A percentile compares a stretch with the other conserved stretches of the same genome.
Conservation (phyloP, 2,888 invertebrate genomes). For the Morpho achilles region DNA sequence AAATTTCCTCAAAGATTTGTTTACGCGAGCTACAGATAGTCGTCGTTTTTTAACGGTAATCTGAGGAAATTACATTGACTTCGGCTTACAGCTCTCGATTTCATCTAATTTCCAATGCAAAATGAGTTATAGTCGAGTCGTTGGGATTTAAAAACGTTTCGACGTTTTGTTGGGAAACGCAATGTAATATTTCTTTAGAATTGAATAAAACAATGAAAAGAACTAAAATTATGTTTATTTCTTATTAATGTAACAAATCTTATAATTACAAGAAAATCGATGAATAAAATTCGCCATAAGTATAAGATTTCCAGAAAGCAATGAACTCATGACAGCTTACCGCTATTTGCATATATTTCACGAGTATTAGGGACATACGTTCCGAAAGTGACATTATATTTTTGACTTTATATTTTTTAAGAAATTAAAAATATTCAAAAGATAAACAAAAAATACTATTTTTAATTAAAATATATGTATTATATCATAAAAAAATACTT, state of each 20-base stretch:
- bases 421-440: too few relatives aligned
- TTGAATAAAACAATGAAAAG: too few relatives aligned
- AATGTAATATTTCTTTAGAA: too few relatives aligned
- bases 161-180: background rate
- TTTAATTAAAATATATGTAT: too few relatives aligned
- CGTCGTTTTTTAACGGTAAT: conserved; percentile 45
- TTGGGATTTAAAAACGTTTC: background rate
- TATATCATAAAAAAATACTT: too few relatives aligned
- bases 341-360: conserved; percentile 12
- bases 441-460: too few relatives aligned
- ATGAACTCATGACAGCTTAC: conserved; percentile 35
- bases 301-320: conserved; percentile 23
- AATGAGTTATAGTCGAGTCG: conserved; percentile 23
- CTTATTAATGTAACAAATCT: too few relatives aligned
- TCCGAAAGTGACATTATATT: conserved; percentile 30
- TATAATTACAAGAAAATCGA: background rate
- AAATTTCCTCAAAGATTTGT: conserved; percentile 73
- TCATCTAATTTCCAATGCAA: conserved; percentile 40
- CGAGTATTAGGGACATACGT: conserved; percentile 36
- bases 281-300: too few relatives aligned
- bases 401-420: too few relatives aligned
- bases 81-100: conserved; percentile 42
- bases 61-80: conserved; percentile 59
- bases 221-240: too few relatives aligned
- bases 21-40: conserved; percentile 58